Evolutionary conservation across 2,888 invertebrate species (phyloP), one percentile per base, ranked within the genome.

Genomic region (Cryptus viduatorius): DNA sequence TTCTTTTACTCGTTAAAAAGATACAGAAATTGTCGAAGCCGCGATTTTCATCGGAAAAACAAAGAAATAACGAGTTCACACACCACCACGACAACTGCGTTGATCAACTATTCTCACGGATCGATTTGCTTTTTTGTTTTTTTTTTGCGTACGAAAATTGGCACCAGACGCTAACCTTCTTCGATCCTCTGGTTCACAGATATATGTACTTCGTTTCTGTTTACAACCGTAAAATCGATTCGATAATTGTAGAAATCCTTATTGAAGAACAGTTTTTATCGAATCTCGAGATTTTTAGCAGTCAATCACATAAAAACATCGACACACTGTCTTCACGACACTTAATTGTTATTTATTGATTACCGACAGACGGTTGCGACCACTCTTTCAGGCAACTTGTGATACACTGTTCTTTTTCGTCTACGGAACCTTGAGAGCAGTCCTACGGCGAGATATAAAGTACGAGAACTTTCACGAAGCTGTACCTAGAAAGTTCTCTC

Each of bases 111-210:
- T 1, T 37, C 14, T 61, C 14, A 24, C 19, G 50, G 56, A 59
- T 56, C 59, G 24, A 10, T 19, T 53, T 53, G 53, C 19, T 53
- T 53, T 56, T 56, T 24, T n/a, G n/a, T n/a, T 24, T 24, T 16
- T 53, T 53, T 56, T 12, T 10, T 24, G 19, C 19, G 16, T 16
- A 14, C 19, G 10, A 67, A 61, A 56, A 44, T 50, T 65, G 16
- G 42, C 50, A 61, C 71, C 79, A 72, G 75, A 83, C 83, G 83
- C 79, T 80, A 83, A 83, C 79, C 79, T 83, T 48, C 19, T 10
- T 65, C 48, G 19, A 59, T 67, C 19, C 16, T 44, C 4, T 19
- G 29, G 46, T 31, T 31, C 24, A 24, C 19, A 10, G 29, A 14
- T 14, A 14, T 56, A 12, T 56, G 56, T 56, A 56, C 12, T 24